A percentile compares a stretch with the other conserved stretches of the same genome.
Evolutionary conservation across 2,113 vertebrate genomes (phyloP).

Genomic region (Rallus limicola): DNA sequence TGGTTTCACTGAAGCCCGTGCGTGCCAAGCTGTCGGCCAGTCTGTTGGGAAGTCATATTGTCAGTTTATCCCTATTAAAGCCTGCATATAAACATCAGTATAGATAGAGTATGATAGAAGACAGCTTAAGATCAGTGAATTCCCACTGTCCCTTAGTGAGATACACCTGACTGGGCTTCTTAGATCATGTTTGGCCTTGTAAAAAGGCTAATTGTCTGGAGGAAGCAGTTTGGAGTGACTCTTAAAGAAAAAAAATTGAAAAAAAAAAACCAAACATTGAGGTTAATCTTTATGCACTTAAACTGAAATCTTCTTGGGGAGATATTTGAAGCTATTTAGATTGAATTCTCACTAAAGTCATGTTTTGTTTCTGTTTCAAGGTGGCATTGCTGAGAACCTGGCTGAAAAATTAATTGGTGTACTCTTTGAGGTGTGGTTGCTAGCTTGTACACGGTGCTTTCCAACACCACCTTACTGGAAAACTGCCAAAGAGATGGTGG

Average conservation of each 20-base stretch:
- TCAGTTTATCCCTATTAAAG: not conserved
- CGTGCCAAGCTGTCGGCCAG: not conserved
- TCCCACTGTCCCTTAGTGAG: not conserved
- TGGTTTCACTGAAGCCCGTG: not conserved
- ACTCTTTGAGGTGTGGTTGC: constrained; percentile 94
- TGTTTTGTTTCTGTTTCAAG: constrained; percentile 71
- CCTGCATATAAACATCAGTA: not conserved
- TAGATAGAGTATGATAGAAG: not conserved
- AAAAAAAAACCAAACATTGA: too few species aligned
- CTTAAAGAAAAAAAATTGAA: not conserved
- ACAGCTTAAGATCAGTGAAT: not conserved
- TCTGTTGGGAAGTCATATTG: not conserved
- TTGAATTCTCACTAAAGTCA: not conserved
- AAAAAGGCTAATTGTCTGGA: not conserved
- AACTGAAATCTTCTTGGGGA: not conserved
- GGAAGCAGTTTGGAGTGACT: not conserved
- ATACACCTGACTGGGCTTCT: not conserved
- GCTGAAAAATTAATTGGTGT: constrained; percentile 93
- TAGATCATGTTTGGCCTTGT: not conserved
- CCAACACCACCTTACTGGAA: constrained; percentile 97
- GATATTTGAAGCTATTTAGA: not conserved
- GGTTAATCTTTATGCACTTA: not conserved
- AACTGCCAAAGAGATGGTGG: constrained; percentile 95
- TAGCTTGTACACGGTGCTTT: constrained; percentile 92
- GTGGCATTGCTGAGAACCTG: constrained; percentile 92